Conservation (phyloP, 2,113 vertebrate genomes). For the Dinomys branickii region DNA sequence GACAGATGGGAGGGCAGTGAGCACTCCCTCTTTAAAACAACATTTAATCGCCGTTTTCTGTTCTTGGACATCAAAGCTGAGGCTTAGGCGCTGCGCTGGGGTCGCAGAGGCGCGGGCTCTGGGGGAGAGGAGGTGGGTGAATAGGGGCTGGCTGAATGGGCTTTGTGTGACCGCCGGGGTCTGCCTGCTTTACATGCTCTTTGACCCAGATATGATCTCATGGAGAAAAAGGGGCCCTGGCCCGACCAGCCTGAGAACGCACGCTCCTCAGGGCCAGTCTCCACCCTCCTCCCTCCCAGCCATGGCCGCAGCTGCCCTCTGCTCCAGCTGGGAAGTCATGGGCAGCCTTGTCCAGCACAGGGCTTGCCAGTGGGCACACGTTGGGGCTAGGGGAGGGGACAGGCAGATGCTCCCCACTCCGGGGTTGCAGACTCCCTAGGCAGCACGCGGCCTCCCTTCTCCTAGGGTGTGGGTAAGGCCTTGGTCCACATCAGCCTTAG, state of each 20-base stretch:
- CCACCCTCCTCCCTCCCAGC: slow-evolving; percentile 62
- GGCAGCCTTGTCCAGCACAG: background rate
- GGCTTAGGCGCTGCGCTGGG: slow-evolving; percentile 76
- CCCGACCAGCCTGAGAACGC: slow-evolving; percentile 81
- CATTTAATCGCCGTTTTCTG: slow-evolving; percentile 82
- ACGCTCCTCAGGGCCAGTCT: slow-evolving; percentile 46
- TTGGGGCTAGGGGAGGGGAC: background rate
- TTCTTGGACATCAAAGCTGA: slow-evolving; percentile 81
- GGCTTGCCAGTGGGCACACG: background rate
- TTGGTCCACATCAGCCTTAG: background rate
- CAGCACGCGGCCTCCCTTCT: background rate
- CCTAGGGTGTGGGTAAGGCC: background rate
- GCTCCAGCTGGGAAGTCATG: background rate
- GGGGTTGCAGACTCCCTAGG: background rate
- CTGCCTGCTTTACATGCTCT: slow-evolving; percentile 88
- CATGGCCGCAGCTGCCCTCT: slow-evolving; percentile 38
- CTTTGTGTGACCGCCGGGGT: slow-evolving; percentile 85
- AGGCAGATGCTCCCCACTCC: background rate
- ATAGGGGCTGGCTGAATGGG: slow-evolving; percentile 85
- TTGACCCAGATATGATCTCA: slow-evolving; percentile 93
- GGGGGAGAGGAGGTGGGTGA: slow-evolving; percentile 82
- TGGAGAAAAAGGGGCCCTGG: slow-evolving; percentile 86
- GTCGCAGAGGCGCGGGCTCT: slow-evolving; percentile 65
- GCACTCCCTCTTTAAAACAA: slow-evolving; percentile 81
- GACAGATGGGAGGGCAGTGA: slow-evolving; percentile 79